Evolutionary conservation across 2,113 vertebrate species (phyloP), one percentile per base, ranked within the genome.

Genomic region (Meles meles): DNA sequence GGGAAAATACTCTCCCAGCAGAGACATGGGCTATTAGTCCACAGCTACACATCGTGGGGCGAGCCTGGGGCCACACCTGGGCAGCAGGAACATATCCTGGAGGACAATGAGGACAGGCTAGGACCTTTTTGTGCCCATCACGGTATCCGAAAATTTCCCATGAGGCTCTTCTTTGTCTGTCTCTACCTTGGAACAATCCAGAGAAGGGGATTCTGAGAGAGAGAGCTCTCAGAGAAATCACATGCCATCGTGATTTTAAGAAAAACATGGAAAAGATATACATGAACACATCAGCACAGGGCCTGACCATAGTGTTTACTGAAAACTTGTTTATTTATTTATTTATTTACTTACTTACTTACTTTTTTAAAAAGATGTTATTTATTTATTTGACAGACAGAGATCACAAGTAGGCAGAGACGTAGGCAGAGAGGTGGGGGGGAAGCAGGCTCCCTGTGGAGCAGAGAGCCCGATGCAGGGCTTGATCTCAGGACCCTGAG

Each of bases 221-320:
- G 18, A 77, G 18, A 90, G 23, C 39, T 72, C 77, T 65, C 67
- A 96, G 61, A 77, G 89, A 61, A 95, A 93, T 96, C 77, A 59
- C 4, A 74, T 88, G 80, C 67, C 81, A 90, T 77, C 31, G n/a
- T 1, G 1, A 44, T 86, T 93, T 93, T 85, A 85, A 88, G 89
- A 93, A 88, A 95, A 93, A 91, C 84, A 71, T 82, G 71, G 61
- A 93, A 47, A 83, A 27, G 74, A 63, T 92, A 39, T 31, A 57
- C 15, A 47, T 31, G 42, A 84, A 71, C 15, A 57, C 23, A 42
- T 34, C 95, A 93, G 74, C 18, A 15, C 61, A 74, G 47, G 25
- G 6, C 47, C 88, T 63, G 63, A 11, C 25, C 71, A 21, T 81
- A 61, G 17, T 65, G 44, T 77, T 95, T 85, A 59, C 59, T 81